Base-by-base conservation (phyloP, 2,888 invertebrate species). In the Patella depressa region DNA sequence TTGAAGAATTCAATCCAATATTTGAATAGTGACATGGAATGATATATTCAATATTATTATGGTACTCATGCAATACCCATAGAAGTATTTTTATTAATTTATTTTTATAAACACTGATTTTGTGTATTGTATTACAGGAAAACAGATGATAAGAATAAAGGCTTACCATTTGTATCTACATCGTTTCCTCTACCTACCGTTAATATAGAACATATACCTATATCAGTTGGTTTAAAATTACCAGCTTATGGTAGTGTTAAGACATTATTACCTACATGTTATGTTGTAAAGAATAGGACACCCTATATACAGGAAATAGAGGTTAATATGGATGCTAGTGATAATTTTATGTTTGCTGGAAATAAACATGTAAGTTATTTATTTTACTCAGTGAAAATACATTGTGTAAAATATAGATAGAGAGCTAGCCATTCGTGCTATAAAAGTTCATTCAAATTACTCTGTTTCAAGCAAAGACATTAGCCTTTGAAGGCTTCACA, bases 271-370 rank as follows among this genome's bases (percentile, higher is more conserved):
- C 87, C 89, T 2, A 82, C 90, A 24, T 87, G 86, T 59, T 91
- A 96, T 89, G 93, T 93, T 82, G 92, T 97, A 77, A 93, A 93
- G 88, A 97, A 97, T 88, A 94, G 95, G 84, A 95, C 95, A 0
- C 93, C 93, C 72, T 94, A 93, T 79, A 94, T 96, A 65, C 94
- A 96, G 78, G 94, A 96, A 80, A 92, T 97, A 57, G 94, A 94
- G 85, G 92, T 96, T 65, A 94, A 93, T 75, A 95, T 97, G 92
- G 96, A 96, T 85, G 94, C 95, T 11, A 95, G 95, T 79, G 97
- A 98, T 91, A 96, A 95, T 69, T 98, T 98, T 91, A 97, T 98
- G 95, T 98, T 97, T 92, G 95, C 98, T 80, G 98, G 98, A 2
- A 96, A 97, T 89, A 97, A 96, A 92, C 96, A 97, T 93, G 95